phyloP scores from a whole-genome alignment of 2,113 vertebrate species.

The Datnioides undecimradiatus region DNA sequence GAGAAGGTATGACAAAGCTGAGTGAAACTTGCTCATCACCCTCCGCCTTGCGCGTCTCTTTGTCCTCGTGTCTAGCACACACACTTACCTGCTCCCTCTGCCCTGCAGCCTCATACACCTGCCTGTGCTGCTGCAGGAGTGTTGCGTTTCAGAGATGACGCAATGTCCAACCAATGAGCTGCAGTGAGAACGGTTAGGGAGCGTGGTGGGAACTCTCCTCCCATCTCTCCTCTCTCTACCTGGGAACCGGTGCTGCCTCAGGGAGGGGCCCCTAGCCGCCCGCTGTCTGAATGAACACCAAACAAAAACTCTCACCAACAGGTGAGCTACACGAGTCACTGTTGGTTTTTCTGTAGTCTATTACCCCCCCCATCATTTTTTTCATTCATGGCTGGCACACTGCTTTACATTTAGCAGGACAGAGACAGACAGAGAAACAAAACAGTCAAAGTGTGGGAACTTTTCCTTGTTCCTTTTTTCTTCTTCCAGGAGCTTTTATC shows the following conservation, averaged over 20 bases:
- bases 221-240: conserved; percentile 81
- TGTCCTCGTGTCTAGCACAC: conserved; percentile 65
- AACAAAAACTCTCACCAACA: conserved; percentile 83
- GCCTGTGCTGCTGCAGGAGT: conserved; percentile 65
- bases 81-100: conserved; percentile 50
- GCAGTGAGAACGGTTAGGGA: conserved; percentile 84
- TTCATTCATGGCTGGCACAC: conserved; percentile 76
- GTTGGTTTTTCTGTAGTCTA: conserved; percentile 72
- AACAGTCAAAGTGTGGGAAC: conserved; percentile 85
- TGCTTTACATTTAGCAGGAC: conserved; percentile 77
- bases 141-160: conserved; percentile 78
- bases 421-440: conserved; percentile 77
- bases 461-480: conserved; percentile 77
- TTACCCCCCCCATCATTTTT: conserved; percentile 53
- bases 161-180: conserved; percentile 81
- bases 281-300: conserved; percentile 82
- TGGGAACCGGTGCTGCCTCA: conserved; percentile 81
- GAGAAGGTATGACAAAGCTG: conserved; percentile 66
- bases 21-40: conserved; percentile 74
- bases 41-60: conserved; percentile 56
- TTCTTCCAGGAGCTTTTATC: conserved; percentile 80
- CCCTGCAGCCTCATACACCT: conserved; percentile 67
- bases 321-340: conserved; percentile 86
- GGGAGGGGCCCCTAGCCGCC: conserved; percentile 77
- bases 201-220: conserved; percentile 91